Conservation (phyloP, 2,888 invertebrate genomes). For the Rhagonycha lutea region DNA sequence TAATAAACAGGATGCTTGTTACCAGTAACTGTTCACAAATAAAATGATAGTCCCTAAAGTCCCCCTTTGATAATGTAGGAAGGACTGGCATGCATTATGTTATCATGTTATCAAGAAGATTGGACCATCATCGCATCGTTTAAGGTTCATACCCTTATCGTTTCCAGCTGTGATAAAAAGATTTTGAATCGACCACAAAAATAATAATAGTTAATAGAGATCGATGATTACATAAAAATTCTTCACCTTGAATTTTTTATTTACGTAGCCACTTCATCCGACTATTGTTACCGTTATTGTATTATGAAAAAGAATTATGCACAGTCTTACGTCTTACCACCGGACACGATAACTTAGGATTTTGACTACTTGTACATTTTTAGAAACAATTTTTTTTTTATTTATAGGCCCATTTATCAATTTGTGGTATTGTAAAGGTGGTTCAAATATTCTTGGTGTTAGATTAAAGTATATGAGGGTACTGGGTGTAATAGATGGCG, state of each 20-base stretch:
- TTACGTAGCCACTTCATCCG: not conserved
- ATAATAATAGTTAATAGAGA: not conserved
- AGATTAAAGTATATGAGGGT: slow-evolving; percentile 8
- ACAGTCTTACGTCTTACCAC: not conserved
- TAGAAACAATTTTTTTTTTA: not conserved
- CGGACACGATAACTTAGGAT: not conserved
- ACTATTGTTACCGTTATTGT: not conserved
- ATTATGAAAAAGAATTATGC: not conserved
- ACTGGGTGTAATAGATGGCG: slow-evolving; percentile 18
- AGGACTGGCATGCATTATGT: not conserved
- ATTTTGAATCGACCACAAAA: not conserved
- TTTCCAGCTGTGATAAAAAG: not conserved
- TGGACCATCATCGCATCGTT: not conserved
- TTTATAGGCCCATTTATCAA: not conserved
- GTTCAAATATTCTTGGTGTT: not conserved
- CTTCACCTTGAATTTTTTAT: slow-evolving; percentile 2
- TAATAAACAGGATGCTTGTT: slow-evolving; percentile 15
- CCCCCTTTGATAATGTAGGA: slow-evolving; percentile 10
- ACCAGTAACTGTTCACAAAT: not conserved
- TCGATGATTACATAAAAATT: not conserved
- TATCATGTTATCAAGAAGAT: slow-evolving; percentile 10
- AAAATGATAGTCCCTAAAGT: slow-evolving; percentile 4
- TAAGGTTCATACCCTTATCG: not conserved
- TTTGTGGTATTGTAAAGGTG: not conserved
- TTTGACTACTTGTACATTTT: not conserved